phyloP scores from a whole-genome alignment of 2,113 vertebrate species.

The Edolisoma coerulescens region DNA sequence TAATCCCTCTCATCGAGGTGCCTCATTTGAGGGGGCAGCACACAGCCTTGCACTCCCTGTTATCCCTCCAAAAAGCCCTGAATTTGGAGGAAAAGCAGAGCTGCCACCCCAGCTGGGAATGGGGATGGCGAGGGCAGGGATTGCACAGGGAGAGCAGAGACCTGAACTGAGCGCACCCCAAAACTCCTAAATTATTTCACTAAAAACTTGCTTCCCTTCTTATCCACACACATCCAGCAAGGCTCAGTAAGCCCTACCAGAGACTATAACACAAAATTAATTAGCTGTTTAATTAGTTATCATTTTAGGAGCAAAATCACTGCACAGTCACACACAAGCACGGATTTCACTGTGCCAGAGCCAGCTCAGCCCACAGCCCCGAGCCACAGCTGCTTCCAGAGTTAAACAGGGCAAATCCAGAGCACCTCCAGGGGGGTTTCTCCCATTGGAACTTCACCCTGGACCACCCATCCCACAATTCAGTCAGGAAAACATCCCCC shows the following conservation, averaged over 20 bases:
- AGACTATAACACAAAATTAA: not conserved
- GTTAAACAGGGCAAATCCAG: not conserved
- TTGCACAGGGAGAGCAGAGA: not conserved
- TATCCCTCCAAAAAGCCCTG: not conserved
- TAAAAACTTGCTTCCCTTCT: not conserved
- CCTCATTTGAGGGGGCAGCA: no score
- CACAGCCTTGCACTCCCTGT: rapidly evolving
- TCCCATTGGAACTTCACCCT: not conserved
- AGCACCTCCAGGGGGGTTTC: not conserved
- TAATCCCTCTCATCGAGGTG: not conserved
- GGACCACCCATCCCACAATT: not conserved
- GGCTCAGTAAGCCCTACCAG: not conserved
- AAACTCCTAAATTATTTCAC: not conserved
- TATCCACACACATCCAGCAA: not conserved
- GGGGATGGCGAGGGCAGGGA: not conserved
- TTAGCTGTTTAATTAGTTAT: not conserved
- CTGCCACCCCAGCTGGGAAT: not conserved
- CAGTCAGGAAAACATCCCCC: not conserved
- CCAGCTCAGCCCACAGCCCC: not conserved
- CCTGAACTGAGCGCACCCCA: not conserved
- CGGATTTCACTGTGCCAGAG: not conserved
- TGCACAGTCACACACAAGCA: not conserved
- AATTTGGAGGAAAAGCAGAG: not conserved
- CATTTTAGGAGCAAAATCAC: not conserved
- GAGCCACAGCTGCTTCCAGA: not conserved